Percentiles rank a stretch among this genome's conserved stretches.
These are phyloP conservation scores for Trachelus iudaicus DNA, from an alignment of 2,888 invertebrate genomes.

Conservation along the genomic window DNA sequence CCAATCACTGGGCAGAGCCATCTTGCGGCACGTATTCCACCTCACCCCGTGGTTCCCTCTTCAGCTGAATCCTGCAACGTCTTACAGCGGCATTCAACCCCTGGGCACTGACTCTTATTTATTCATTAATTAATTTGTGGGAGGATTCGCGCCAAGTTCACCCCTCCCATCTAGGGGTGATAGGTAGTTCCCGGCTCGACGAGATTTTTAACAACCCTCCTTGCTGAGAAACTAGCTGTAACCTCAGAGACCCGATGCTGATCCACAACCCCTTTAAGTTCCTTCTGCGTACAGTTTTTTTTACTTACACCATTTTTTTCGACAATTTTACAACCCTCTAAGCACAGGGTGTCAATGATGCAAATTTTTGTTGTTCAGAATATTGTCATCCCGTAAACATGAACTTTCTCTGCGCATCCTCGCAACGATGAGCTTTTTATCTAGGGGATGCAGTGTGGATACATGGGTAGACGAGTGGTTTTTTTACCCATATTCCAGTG, in stretches of 20 bases:
- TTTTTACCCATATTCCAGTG: neutral
- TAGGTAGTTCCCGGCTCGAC: neutral
- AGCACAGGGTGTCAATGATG: neutral
- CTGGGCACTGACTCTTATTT: slow-evolving; percentile 15
- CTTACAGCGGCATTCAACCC: slow-evolving; percentile 1
- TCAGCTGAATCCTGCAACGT: slow-evolving; percentile 1
- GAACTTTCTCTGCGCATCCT: neutral
- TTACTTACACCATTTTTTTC: neutral
- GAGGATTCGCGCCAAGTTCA: slow-evolving; percentile 13
- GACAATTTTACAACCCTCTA: neutral
- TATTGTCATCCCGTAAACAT: neutral
- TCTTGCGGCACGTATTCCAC: slow-evolving; percentile 9
- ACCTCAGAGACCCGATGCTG: neutral
- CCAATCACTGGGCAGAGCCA: slow-evolving; percentile 29
- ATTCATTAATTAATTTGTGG: slow-evolving; percentile 26
- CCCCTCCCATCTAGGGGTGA: neutral
- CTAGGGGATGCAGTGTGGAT: slow-evolving; percentile 1
- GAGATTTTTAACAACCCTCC: slow-evolving; percentile 11
- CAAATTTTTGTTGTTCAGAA: neutral
- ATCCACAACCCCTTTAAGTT: neutral
- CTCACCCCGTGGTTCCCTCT: neutral
- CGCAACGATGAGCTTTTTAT: neutral
- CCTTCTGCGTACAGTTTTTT: neutral
- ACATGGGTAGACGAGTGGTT: neutral
- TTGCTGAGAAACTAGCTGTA: neutral